Percentiles rank a stretch among this genome's conserved stretches.
Conservation (phyloP, 2,113 vertebrate genomes). For the Chaetorhynchus papuensis region DNA sequence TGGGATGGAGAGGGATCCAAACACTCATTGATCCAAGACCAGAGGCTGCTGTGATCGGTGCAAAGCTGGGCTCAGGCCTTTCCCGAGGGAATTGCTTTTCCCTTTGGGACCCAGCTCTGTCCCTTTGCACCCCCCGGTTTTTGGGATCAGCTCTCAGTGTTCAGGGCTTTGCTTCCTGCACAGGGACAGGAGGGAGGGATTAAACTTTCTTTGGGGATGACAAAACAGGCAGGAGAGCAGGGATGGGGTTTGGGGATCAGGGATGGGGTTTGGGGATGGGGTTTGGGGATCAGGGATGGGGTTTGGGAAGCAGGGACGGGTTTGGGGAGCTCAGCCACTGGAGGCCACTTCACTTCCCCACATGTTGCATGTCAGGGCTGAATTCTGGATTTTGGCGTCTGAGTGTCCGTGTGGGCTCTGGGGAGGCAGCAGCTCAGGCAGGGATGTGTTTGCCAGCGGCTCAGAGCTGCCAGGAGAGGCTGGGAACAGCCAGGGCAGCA, state of each 20-base stretch:
- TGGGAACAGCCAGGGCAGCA: neutral
- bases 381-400: neutral
- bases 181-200: neutral
- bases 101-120: neutral
- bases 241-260: neutral
- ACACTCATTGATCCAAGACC: no score
- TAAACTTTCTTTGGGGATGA: neutral
- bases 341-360: neutral
- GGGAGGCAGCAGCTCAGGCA: neutral
- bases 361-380: neutral
- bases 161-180: neutral
- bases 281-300: neutral
- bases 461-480: neutral
- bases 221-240: neutral
- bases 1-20: neutral
- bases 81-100: neutral
- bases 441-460: neutral
- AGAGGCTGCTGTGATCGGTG: neutral
- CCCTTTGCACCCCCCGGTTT: neutral
- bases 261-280: neutral
- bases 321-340: neutral
- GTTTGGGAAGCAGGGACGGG: no score
- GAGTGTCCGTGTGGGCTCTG: neutral
- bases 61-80: neutral
- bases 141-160: neutral